Evolutionary conservation across 2,797 vertebrate species (phyloP).

Genomic region (Microhierax caerulescens): DNA sequence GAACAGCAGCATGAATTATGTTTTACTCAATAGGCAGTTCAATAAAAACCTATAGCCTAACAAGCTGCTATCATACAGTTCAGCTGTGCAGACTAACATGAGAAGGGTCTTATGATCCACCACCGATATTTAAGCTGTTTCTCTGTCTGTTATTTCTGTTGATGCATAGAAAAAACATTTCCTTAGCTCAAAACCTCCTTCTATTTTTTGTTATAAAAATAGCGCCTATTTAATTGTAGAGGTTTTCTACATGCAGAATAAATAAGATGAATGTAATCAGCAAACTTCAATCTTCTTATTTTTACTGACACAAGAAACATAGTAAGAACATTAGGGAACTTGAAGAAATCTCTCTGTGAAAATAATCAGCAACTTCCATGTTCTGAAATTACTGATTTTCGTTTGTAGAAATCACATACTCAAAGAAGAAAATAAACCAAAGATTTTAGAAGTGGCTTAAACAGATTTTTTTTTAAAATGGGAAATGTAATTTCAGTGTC

Average conservation of each 20-base stretch:
- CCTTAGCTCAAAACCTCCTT: neutral
- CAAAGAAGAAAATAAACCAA: neutral
- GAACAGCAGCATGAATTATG: constrained; percentile 83
- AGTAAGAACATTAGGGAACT: neutral
- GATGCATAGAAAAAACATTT: neutral
- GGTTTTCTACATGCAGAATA: neutral
- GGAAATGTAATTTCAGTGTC: neutral
- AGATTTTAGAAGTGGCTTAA: neutral
- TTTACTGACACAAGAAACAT: neutral
- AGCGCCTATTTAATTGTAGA: neutral
- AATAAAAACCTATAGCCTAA: constrained; percentile 64
- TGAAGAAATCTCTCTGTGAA: neutral
- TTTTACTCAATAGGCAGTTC: constrained; percentile 75
- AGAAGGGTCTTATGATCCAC: constrained; percentile 20
- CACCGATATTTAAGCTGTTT: constrained; percentile 9
- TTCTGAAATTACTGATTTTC: neutral
- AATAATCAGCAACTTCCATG: neutral
- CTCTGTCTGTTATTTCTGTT: constrained; percentile 18
- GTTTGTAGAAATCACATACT: neutral
- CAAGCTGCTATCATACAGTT: neutral
- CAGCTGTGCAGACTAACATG: constrained; percentile 34
- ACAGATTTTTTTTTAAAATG: neutral
- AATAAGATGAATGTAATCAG: neutral
- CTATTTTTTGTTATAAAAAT: neutral
- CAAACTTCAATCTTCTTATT: neutral